These are phyloP conservation scores for Labrus mixtus DNA, from an alignment of 2,113 vertebrate genomes.

Conservation along the genomic window DNA sequence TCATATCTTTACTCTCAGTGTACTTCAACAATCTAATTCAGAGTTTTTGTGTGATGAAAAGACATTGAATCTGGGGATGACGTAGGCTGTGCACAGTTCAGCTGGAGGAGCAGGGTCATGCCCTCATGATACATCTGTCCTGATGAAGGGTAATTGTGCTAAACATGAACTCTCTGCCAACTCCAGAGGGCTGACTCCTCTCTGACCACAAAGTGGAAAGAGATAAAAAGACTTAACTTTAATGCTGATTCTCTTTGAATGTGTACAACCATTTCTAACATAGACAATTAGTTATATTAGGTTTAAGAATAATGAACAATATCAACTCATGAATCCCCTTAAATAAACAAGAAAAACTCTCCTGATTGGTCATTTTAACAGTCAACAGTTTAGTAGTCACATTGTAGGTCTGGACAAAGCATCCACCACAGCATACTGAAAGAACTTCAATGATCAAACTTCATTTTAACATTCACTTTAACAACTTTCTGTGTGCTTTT, in stretches of 20 bases:
- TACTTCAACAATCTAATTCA: not conserved
- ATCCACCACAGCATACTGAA: not conserved
- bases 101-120: constrained; percentile 27
- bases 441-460: too few species aligned
- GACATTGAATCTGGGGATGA: constrained; percentile 3
- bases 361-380: not conserved
- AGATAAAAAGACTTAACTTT: not conserved
- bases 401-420: not conserved
- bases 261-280: not conserved
- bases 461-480: too few species aligned
- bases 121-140: constrained; percentile 17
- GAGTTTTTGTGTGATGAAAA: not conserved
- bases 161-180: constrained; percentile 25
- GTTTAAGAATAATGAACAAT: too few species aligned
- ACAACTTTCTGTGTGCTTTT: too few species aligned
- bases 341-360: not conserved
- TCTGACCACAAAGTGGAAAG: constrained; percentile 18
- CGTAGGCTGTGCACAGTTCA: not conserved
- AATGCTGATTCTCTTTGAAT: not conserved
- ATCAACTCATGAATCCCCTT: too few species aligned
- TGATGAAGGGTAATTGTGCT: constrained; percentile 44
- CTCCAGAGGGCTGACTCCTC: constrained; percentile 17
- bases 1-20: not conserved
- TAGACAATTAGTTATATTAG: too few species aligned
- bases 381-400: too few species aligned